Base-by-base conservation (phyloP, 1,140 invertebrate genomes). In the Pachypeltis micranthus region DNA sequence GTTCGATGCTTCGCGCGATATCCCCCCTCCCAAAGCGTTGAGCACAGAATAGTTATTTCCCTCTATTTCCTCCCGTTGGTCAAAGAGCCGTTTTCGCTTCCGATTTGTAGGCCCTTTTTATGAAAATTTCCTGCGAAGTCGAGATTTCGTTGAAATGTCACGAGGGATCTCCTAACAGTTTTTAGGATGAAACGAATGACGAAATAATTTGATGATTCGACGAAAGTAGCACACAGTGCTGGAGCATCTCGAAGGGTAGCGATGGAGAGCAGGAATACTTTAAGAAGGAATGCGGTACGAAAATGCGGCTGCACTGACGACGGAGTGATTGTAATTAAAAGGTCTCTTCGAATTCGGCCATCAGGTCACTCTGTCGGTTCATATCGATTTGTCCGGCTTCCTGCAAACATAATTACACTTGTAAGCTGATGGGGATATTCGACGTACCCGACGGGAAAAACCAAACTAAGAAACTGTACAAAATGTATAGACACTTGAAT, bases 321-420 rank as follows among this genome's bases (percentile, higher is more conserved):
- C 47, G 47, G 23, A 21, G 4, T 10, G 12, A 16, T 21, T 21
- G 4, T 4, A 4, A 16, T 68, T 68, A 68, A 26, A 93, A 83
- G 47, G 88, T 91, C 79, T 95, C 91, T 80, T 97, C 94, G 77
- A 97, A 97, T 62, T 90, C 91, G 71, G 93, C 91, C 91, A 97
- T 95, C 72, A 96, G 81, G 80, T 96, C 93, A 80, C 93, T 96
- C 78, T 96, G 94, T 82, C 91, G 86, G 77, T 96, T 97, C 92
- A 97, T 95, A 75, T 97, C 93, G 72, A 97, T 96, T 77, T 91
- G 89, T 61, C 90, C 87, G 60, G 91, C 91, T 87, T 93, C 86
- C 93, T 96, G 83, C 59, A 85, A 85, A 70, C 67, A 74, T 69
- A 72, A 66, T 51, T 31, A 21, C 19, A 3, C 23, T 26, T 27